These are phyloP conservation scores for Sternarchorhynchus goeldii DNA, from an alignment of 2,797 vertebrate genomes.

Conservation along the genomic window DNA sequence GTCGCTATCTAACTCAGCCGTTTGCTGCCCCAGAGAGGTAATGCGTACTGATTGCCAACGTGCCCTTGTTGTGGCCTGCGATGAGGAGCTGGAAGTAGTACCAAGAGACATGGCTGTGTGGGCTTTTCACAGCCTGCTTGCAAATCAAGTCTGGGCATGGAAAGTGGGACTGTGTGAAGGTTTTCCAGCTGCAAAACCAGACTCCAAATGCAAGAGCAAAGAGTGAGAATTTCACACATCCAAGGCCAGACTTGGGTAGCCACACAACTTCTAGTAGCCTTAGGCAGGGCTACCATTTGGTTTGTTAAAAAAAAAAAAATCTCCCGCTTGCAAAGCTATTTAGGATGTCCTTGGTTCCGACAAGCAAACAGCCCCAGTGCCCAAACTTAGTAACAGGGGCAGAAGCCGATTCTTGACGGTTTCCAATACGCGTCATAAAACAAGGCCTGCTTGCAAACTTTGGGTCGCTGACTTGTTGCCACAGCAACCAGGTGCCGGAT, in stretches of 20 bases:
- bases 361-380: constrained; percentile 23
- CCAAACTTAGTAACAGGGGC: constrained; percentile 34
- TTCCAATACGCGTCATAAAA: constrained; percentile 18
- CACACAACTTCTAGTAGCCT: background rate
- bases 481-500: constrained; percentile 46
- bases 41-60: constrained; percentile 18
- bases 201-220: background rate
- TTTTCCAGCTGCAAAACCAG: background rate
- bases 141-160: background rate
- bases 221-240: background rate
- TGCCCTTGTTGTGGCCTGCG: constrained; percentile 9
- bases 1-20: background rate
- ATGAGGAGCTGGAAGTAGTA: constrained; percentile 30
- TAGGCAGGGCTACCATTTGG: background rate
- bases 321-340: background rate
- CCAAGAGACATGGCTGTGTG: background rate
- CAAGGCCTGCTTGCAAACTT: constrained; percentile 31
- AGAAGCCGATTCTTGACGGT: constrained; percentile 24
- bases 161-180: background rate
- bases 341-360: background rate
- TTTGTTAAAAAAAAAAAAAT: background rate
- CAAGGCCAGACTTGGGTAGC: background rate
- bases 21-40: constrained; percentile 17
- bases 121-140: background rate
- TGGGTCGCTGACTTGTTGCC: constrained; percentile 45